Percentiles rank a stretch among this genome's conserved stretches.
Conservation (phyloP, 2,888 invertebrate genomes). For the Hypselothyrea guttata region DNA sequence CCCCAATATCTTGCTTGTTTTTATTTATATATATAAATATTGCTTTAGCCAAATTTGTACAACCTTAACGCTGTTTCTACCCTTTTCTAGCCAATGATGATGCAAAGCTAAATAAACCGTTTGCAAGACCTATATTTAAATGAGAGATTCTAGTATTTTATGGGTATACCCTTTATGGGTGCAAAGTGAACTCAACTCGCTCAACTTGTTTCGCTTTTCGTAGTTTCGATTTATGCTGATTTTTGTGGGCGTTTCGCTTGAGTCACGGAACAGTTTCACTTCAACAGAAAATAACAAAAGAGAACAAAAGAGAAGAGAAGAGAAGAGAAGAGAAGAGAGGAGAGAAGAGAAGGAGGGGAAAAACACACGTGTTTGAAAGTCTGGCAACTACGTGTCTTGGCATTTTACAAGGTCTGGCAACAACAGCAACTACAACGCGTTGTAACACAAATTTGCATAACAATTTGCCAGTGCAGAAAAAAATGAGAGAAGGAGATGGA, state of each 20-base stretch:
- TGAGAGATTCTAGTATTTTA: too few species aligned
- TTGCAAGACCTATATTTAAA: too few species aligned
- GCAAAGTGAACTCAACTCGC: constrained; percentile 16
- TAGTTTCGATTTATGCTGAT: background rate
- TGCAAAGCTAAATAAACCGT: too few species aligned
- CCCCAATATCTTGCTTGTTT: too few species aligned
- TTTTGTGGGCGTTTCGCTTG: constrained; percentile 56
- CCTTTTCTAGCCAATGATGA: too few species aligned
- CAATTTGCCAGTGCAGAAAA: constrained; percentile 43
- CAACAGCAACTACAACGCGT: constrained; percentile 27
- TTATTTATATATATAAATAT: too few species aligned
- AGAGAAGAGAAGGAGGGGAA: background rate
- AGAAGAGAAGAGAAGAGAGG: background rate
- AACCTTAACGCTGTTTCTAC: too few species aligned
- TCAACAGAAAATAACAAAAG: constrained; percentile 16
- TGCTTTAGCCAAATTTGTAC: too few species aligned
- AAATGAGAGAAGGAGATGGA: background rate
- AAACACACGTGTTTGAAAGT: constrained; percentile 64
- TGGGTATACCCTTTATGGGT: constrained; percentile 28
- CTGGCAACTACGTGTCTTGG: constrained; percentile 30
- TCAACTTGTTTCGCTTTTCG: constrained; percentile 19
- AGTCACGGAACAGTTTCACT: constrained; percentile 62
- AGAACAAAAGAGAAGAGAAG: background rate
- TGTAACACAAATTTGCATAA: constrained; percentile 62
- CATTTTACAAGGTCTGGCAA: constrained; percentile 41